A percentile compares a stretch with the other conserved stretches of the same genome.
Evolutionary conservation across 1,140 invertebrate genomes (phyloP).

Genomic region (Lerema accius): DNA sequence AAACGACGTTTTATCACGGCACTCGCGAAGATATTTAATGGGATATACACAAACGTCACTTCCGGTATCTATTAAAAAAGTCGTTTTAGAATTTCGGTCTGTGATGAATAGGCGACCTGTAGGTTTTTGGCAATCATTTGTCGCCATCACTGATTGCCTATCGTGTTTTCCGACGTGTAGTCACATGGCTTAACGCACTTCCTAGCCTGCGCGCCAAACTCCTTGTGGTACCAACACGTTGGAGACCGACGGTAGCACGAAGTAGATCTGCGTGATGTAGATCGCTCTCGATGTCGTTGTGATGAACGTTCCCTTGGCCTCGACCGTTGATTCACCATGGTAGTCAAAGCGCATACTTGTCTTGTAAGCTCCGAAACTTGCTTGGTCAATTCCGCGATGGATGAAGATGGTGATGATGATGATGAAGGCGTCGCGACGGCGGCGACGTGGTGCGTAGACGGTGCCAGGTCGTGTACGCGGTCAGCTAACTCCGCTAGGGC

Average conservation of each 20-base stretch:
- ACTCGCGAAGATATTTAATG: neutral
- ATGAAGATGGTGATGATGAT: no score
- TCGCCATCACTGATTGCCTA: neutral
- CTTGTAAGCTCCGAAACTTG: constrained; percentile 7
- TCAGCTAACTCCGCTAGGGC: constrained; percentile 22
- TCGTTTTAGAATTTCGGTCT: neutral
- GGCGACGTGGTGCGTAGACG: no score
- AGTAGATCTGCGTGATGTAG: neutral
- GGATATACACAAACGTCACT: neutral
- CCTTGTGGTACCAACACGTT: neutral
- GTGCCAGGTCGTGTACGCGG: constrained; percentile 10
- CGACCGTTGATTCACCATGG: neutral
- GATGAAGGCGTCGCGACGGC: no score
- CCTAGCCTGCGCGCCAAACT: neutral
- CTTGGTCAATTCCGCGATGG: constrained; percentile 8
- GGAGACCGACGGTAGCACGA: neutral
- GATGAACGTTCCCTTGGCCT: neutral
- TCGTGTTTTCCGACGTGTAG: neutral
- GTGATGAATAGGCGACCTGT: neutral
- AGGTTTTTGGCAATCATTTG: neutral
- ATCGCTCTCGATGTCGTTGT: neutral
- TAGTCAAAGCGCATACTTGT: constrained; percentile 6
- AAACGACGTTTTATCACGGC: neutral
- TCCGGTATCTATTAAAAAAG: neutral
- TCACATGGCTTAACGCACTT: neutral